A percentile compares a stretch with the other conserved stretches of the same genome.
These are phyloP conservation scores for Callocephalon fimbriatum DNA, from an alignment of 2,113 vertebrate genomes.

Conservation along the genomic window DNA sequence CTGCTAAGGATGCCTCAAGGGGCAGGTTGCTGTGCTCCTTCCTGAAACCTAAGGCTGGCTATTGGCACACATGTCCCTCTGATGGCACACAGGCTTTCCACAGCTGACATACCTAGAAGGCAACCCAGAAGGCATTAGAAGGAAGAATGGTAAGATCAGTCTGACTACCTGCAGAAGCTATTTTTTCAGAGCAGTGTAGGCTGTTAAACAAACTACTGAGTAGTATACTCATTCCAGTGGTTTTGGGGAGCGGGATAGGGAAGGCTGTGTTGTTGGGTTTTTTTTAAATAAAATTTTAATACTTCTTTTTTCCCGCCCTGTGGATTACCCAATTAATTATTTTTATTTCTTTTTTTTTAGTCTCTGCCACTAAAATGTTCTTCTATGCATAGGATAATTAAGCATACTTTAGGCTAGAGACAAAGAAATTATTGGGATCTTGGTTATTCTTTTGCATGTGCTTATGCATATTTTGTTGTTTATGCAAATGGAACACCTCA, in stretches of 20 bases:
- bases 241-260: accelerated
- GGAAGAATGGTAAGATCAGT: not conserved
- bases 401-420: not conserved
- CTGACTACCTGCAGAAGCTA: not conserved
- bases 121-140: not conserved
- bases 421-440: not conserved
- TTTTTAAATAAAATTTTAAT: not conserved
- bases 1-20: not conserved
- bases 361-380: not conserved
- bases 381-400: not conserved
- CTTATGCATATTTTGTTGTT: not conserved
- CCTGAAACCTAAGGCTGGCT: not conserved
- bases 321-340: not conserved
- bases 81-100: not conserved
- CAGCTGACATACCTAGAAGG: not conserved
- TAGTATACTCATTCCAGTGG: not conserved
- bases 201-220: not conserved
- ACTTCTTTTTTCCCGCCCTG: not conserved
- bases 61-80: accelerated
- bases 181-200: not conserved
- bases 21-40: not conserved
- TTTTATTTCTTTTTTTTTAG: not conserved
- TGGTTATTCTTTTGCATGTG: not conserved
- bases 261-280: accelerated
- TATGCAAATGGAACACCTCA: not conserved